A percentile compares a stretch with the other conserved stretches of the same genome.
Evolutionary conservation across 2,888 invertebrate genomes (phyloP).

Genomic region (Blomia tropicalis): DNA sequence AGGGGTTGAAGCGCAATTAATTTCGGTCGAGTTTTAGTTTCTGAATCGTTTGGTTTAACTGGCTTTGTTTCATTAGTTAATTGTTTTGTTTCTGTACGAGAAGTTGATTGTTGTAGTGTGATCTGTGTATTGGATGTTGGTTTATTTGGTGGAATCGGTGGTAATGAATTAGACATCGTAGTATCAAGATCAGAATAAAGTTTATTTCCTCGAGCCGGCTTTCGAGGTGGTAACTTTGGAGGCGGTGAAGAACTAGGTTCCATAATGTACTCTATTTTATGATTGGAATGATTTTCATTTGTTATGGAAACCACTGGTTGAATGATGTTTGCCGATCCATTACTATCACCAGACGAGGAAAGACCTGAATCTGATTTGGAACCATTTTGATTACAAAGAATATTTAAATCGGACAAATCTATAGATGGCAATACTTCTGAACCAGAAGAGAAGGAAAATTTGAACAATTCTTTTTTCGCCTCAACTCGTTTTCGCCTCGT

Average conservation of each 20-base stretch:
- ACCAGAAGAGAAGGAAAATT: constrained; percentile 3
- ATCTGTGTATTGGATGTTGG: neutral
- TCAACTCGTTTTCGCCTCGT: neutral
- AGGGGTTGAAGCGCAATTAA: neutral
- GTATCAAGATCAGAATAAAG: too few species aligned
- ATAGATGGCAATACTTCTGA: neutral
- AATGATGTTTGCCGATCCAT: neutral
- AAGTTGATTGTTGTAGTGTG: neutral
- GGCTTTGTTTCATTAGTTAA: neutral
- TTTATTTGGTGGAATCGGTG: neutral
- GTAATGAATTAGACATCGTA: neutral
- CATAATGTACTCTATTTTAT: neutral
- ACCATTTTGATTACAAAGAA: neutral
- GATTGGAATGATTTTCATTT: neutral
- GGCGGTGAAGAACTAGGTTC: constrained; percentile 8
- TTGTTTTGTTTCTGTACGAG: neutral
- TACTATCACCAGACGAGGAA: constrained; percentile 2
- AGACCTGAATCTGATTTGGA: neutral
- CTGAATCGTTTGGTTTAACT: neutral
- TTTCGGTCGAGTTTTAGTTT: neutral
- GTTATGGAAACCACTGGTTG: neutral
- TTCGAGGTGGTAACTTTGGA: constrained; percentile 14
- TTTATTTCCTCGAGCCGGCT: neutral
- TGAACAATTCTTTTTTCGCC: constrained; percentile 9
- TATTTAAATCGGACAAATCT: neutral